Evolutionary conservation across 2,888 invertebrate genomes (phyloP).

Genomic region (Cryptophagus acutangulus): DNA sequence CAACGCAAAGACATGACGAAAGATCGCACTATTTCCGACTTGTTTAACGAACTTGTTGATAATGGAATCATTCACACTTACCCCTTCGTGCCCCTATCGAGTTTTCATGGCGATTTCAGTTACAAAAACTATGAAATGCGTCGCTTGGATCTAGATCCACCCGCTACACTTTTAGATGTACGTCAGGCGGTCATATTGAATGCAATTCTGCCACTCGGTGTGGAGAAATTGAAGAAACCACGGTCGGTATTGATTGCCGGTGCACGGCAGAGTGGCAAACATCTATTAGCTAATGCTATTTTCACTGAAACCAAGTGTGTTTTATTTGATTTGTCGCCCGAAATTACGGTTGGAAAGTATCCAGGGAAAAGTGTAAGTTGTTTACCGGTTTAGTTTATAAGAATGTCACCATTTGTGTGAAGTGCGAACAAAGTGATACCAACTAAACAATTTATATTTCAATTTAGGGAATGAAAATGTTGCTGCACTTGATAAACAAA

Average conservation of each 20-base stretch:
- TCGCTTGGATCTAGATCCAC: conserved; percentile 44
- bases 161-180: conserved; percentile 57
- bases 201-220: conserved; percentile 56
- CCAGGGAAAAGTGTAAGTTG: conserved; percentile 53
- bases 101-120: conserved; percentile 66
- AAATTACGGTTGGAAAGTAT: conserved; percentile 64
- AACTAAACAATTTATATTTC: neutral
- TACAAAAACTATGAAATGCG: conserved; percentile 47
- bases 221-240: conserved; percentile 45
- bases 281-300: conserved; percentile 65
- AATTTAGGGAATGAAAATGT: conserved; percentile 55
- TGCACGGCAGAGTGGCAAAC: conserved; percentile 65
- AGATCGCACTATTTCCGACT: conserved; percentile 56
- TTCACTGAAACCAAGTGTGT: conserved; percentile 72
- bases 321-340: conserved; percentile 70
- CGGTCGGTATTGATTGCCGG: conserved; percentile 67
- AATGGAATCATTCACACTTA: conserved; percentile 65
- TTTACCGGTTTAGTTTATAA: neutral
- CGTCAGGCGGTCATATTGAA: conserved; percentile 56
- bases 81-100: conserved; percentile 55
- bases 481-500: conserved; percentile 63
- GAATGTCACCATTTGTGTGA: neutral
- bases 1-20: conserved; percentile 61
- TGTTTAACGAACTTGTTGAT: conserved; percentile 68
- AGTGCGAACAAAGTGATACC: neutral